Percentiles rank a stretch among this genome's conserved stretches.
Conservation (phyloP, 2,797 vertebrate species). For the Fundulus diaphanus region DNA sequence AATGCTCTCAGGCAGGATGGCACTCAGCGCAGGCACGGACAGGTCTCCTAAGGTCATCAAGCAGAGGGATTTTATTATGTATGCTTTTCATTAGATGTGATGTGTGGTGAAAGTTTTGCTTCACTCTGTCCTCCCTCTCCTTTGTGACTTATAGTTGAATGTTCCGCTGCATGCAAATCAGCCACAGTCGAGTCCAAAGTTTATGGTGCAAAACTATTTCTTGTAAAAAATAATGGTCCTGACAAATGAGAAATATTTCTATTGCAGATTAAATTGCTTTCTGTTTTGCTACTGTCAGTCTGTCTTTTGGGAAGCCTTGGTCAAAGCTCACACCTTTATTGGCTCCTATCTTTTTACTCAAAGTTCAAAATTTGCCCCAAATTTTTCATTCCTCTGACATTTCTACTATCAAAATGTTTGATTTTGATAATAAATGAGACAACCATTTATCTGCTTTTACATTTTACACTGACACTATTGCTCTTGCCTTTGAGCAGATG, state of each 20-base stretch:
- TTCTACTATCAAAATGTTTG: neutral
- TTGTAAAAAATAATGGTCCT: neutral
- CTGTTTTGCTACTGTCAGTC: neutral
- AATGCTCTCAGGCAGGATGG: conserved; percentile 32
- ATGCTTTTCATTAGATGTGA: neutral
- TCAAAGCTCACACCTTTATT: neutral
- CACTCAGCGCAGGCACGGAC: neutral
- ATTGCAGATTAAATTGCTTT: neutral
- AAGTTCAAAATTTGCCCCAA: no score
- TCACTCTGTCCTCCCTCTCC: neutral
- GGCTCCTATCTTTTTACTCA: neutral
- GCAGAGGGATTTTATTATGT: neutral
- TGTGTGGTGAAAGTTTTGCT: neutral
- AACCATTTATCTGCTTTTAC: neutral
- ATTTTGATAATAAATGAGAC: neutral
- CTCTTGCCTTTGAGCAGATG: no score
- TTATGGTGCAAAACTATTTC: neutral
- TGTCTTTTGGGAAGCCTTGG: neutral
- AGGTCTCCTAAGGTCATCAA: conserved; percentile 28
- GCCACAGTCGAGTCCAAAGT: neutral
- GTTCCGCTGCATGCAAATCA: neutral
- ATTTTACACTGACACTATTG: neutral
- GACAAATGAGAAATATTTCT: neutral
- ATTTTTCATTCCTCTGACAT: neutral
- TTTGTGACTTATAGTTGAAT: neutral